These are phyloP conservation scores for Staurois parvus DNA, from an alignment of 2,797 vertebrate species.

Conservation along the genomic window DNA sequence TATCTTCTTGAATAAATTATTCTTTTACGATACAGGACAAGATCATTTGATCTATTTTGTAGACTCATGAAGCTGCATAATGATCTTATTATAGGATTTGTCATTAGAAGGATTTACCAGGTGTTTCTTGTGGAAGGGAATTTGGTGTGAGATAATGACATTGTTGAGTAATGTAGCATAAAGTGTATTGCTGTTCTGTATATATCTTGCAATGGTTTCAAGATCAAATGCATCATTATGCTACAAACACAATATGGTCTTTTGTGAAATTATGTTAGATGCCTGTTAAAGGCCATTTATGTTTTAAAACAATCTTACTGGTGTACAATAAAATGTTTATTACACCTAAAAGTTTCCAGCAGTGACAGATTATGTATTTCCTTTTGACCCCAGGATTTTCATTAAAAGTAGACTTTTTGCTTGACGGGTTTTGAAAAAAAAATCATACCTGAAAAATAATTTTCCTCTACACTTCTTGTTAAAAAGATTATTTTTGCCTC, in stretches of 20 bases:
- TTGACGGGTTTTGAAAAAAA: no score
- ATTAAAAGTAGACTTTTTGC: neutral
- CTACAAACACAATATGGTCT: constrained; percentile 31
- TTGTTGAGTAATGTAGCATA: constrained; percentile 54
- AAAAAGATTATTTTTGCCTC: no score
- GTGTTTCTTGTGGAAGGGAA: constrained; percentile 38
- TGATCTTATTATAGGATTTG: constrained; percentile 45
- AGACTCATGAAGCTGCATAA: constrained; percentile 44
- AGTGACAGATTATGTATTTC: neutral
- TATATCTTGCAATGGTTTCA: constrained; percentile 31
- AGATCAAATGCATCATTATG: constrained; percentile 49
- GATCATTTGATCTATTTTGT: constrained; percentile 38
- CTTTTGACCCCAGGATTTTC: neutral
- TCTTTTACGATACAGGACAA: constrained; percentile 25
- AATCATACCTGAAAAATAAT: no score
- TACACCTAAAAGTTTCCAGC: neutral
- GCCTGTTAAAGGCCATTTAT: no score
- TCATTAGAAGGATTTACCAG: constrained; percentile 56
- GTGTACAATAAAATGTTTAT: neutral
- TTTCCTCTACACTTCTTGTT: no score
- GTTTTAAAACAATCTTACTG: no score
- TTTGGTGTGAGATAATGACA: constrained; percentile 51
- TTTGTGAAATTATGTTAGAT: neutral
- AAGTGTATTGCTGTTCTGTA: constrained; percentile 33
- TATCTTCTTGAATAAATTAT: constrained; percentile 6